Evolutionary conservation across 30 jellyfish, hydroid and myxozoan genomes (phyloP).

Genomic region (Hydractinia echinata): DNA sequence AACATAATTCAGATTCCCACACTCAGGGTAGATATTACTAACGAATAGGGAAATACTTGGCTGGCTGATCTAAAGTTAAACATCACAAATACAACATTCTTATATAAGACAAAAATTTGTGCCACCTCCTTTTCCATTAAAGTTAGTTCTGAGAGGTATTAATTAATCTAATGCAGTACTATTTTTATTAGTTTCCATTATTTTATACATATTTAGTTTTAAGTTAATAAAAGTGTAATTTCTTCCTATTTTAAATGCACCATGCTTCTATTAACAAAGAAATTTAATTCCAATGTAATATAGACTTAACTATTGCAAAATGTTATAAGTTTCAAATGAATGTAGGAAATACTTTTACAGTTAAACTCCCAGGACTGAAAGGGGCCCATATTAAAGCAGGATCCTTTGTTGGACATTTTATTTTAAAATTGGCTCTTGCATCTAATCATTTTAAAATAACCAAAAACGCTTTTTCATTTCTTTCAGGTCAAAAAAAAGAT

Average conservation of each 20-base stretch:
- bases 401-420: too few relatives aligned
- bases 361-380: neutral
- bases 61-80: constrained; percentile 2
- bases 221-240: too few relatives aligned
- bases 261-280: too few relatives aligned
- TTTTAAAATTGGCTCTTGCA: too few relatives aligned
- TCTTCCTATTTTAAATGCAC: too few relatives aligned
- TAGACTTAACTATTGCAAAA: too few relatives aligned
- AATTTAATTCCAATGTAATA: too few relatives aligned
- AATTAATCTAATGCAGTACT: neutral
- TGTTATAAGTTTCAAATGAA: too few relatives aligned
- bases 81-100: neutral
- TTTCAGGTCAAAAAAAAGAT: constrained; percentile 7
- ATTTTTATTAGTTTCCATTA: too few relatives aligned
- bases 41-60: neutral
- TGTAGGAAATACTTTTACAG: too few relatives aligned
- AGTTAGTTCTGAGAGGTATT: constrained; percentile 3
- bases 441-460: neutral
- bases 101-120: neutral
- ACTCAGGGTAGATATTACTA: neutral
- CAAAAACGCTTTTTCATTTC: neutral
- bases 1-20: neutral
- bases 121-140: constrained; percentile 4
- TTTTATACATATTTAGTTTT: too few relatives aligned
- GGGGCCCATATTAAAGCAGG: neutral